A percentile compares a stretch with the other conserved stretches of the same genome.
Conservation (phyloP, 2,888 invertebrate genomes). For the Cordilura impudica region DNA sequence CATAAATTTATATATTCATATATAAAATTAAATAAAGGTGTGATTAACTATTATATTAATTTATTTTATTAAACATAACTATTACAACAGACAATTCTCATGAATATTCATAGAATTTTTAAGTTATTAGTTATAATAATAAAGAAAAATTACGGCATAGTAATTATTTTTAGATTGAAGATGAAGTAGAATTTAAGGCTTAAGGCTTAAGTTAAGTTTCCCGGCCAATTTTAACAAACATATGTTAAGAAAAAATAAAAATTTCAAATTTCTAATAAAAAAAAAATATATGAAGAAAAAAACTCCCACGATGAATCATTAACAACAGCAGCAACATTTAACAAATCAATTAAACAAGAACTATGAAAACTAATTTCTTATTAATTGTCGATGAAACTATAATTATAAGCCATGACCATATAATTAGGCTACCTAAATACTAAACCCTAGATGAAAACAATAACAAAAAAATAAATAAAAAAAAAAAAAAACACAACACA, state of each 20-base stretch:
- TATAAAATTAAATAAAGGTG: conserved; percentile 50
- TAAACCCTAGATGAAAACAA: not conserved
- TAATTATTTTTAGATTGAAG: no score
- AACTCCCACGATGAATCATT: conserved; percentile 50
- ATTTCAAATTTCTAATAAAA: not conserved
- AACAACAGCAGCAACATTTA: conserved; percentile 21
- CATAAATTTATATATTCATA: no score
- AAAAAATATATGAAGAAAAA: no score
- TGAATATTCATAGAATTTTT: conserved; percentile 13
- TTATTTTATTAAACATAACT: not conserved
- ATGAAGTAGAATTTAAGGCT: no score
- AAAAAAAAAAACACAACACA: not conserved
- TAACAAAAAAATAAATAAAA: not conserved
- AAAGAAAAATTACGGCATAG: no score
- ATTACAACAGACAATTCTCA: not conserved
- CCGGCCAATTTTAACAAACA: no score
- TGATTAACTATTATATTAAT: conserved; percentile 47
- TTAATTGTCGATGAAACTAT: conserved; percentile 57
- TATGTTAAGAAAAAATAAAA: not conserved
- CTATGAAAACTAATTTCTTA: conserved; percentile 46
- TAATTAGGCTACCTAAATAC: conserved; percentile 57
- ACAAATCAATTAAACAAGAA: conserved; percentile 55
- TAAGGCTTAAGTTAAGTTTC: no score
- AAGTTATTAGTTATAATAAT: not conserved
- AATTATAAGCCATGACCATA: conserved; percentile 49